Evolutionary conservation across 2,888 invertebrate species (phyloP), one percentile per base, ranked within the genome.

Genomic region (Andrena bucephala): DNA sequence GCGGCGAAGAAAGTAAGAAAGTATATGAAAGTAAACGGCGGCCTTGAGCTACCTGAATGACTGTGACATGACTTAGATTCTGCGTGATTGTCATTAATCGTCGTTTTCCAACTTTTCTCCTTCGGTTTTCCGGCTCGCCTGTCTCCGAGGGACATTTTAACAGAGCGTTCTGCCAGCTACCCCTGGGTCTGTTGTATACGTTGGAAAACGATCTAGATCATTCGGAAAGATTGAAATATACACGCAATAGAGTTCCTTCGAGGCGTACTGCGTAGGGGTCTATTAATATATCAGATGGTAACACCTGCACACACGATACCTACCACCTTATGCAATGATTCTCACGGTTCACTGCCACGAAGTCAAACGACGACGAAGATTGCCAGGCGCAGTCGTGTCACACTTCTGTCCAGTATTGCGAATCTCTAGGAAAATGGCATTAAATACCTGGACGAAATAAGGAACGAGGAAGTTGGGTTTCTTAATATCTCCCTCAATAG

Each of bases 11-110:
- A 85, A 85, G 84, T 85, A 81, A 77, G 88, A 86, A 88, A 89
- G 82, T 77, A 78, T 69, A 84, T 78, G 85, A 87, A 87, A 84
- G 89, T 85, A 80, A 85, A 71, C 27, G 77, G n/a, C 69, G 77
- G 71, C 86, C 86, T 86, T 86, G 84, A 24, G 74, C 50, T 57
- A 54, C n/a, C 24, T 59, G 75, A 83, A 69, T 50, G 59, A 76
- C 73, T 8, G 48, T 29, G 50, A 16, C 71, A 57, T 71, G 74
- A 71, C 62, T 75, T 74, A 50, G 29, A 83, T 79, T 75, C 52
- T 76, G 79, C 62, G 20, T 16, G 59, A 65, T 63, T 67, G 48
- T 31, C 20, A 48, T 68, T 59, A 36, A 54, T 52, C n/a, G 13
- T 20, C 42, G 29, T 13, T 66, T 67, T 42, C 42, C 42, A 13